These are phyloP conservation scores for Gnatocerus cornutus DNA, from an alignment of 2,888 invertebrate species.

Conservation along the genomic window DNA sequence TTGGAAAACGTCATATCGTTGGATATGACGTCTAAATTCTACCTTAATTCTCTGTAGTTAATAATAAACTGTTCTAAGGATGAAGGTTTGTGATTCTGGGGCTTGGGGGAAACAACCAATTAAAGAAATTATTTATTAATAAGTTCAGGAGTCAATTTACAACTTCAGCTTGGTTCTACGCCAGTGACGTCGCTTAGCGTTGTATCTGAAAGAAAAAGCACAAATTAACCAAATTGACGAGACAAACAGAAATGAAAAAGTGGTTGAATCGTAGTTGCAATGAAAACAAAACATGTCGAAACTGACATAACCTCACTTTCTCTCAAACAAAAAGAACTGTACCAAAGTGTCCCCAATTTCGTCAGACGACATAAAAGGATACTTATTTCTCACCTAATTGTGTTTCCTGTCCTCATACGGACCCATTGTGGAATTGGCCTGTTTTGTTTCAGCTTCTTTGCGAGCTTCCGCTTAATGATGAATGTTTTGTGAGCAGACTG, in stretches of 20 bases:
- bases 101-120: not conserved
- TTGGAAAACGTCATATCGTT: conserved; percentile 92
- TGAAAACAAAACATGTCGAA: too few relatives aligned
- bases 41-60: conserved; percentile 14
- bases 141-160: conserved; percentile 75
- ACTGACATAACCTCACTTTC: too few relatives aligned
- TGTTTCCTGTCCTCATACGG: conserved; percentile 98
- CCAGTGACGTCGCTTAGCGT: conserved; percentile 99
- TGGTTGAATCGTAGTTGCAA: too few relatives aligned
- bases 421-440: conserved; percentile 99
- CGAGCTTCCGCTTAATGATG: conserved; percentile 97
- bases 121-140: not conserved
- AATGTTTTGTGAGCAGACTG: conserved; percentile 99
- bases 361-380: too few relatives aligned
- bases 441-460: conserved; percentile 98
- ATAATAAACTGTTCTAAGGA: conserved; percentile 15
- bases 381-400: conserved; percentile 83
- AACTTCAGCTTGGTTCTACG: conserved; percentile 98
- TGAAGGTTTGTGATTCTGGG: not conserved
- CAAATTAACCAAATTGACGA: too few relatives aligned
- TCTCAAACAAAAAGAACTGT: too few relatives aligned
- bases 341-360: too few relatives aligned
- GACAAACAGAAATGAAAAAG: too few relatives aligned
- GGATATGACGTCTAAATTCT: conserved; percentile 85
- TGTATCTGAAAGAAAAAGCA: conserved; percentile 83